Evolutionary conservation across 2,113 vertebrate species (phyloP).

Genomic region (Hassar affinis): DNA sequence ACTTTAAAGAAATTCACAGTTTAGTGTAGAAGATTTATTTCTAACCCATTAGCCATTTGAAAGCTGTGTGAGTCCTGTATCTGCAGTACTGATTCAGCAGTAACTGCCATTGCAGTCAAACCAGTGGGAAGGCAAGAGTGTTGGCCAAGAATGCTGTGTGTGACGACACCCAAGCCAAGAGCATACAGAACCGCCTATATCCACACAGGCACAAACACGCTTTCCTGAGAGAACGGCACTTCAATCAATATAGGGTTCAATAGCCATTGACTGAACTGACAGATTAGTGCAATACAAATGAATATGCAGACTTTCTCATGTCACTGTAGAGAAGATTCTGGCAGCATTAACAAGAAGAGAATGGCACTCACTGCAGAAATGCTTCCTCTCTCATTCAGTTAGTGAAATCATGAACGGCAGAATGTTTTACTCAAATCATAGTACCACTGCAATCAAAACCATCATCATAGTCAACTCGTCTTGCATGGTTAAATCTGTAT

Average conservation of each 20-base stretch:
- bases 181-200: background rate
- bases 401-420: slow-evolving; percentile 19
- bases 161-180: slow-evolving; percentile 24
- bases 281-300: slow-evolving; percentile 60
- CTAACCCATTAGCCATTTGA: background rate
- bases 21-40: background rate
- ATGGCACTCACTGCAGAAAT: background rate
- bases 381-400: slow-evolving; percentile 8
- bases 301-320: slow-evolving; percentile 48
- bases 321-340: slow-evolving; percentile 14
- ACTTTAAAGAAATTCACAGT: background rate
- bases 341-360: slow-evolving; percentile 10
- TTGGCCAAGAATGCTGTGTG: slow-evolving; percentile 3
- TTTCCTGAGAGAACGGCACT: slow-evolving; percentile 58
- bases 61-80: slow-evolving; percentile 1
- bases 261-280: slow-evolving; percentile 58
- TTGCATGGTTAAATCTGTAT: background rate
- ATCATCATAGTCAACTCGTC: background rate
- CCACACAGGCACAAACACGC: slow-evolving; percentile 52
- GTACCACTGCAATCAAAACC: background rate
- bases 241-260: slow-evolving; percentile 61
- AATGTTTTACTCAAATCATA: slow-evolving; percentile 22
- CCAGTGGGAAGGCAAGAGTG: background rate
- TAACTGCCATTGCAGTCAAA: background rate
- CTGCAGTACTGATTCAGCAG: slow-evolving; percentile 37